Evolutionary conservation across 2,797 vertebrate genomes (phyloP).

Genomic region (Chrosomus eos): DNA sequence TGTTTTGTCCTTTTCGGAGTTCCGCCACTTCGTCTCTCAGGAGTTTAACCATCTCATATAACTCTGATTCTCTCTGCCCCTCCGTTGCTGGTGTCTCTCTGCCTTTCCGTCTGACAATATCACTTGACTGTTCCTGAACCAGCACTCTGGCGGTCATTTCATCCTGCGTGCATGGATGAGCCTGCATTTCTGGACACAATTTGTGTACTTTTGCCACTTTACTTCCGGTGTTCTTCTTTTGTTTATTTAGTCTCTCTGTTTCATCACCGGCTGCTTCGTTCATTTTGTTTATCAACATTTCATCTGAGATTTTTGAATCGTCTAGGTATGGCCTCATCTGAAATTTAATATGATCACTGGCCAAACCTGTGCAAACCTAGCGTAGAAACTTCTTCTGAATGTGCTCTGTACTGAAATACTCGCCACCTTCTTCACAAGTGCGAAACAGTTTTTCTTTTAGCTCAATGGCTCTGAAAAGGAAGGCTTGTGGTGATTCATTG

Average conservation of each 20-base stretch:
- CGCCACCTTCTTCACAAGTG: not conserved
- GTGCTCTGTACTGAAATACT: not conserved
- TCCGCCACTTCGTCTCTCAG: not conserved
- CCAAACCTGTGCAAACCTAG: not conserved
- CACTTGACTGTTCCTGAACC: not conserved
- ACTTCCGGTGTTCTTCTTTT: not conserved
- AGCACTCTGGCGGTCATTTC: not conserved
- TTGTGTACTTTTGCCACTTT: not conserved
- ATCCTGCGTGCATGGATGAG: not conserved
- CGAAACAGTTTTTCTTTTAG: not conserved
- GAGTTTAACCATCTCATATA: not conserved
- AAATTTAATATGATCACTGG: not conserved
- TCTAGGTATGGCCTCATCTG: not conserved
- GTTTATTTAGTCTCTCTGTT: not conserved
- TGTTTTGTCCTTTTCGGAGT: not conserved
- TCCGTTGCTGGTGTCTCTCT: not conserved
- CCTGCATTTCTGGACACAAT: not conserved
- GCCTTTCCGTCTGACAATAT: not conserved
- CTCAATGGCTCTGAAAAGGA: not conserved
- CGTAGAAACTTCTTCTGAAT: not conserved
- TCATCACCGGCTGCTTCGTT: not conserved
- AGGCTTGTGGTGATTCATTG: not conserved
- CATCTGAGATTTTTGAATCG: not conserved
- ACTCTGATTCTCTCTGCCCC: not conserved
- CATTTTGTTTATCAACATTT: slow-evolving; percentile 11